Evolutionary conservation across 2,113 vertebrate genomes (phyloP), one percentile per base, ranked within the genome.

Genomic region (Eulemur rufifrons): DNA sequence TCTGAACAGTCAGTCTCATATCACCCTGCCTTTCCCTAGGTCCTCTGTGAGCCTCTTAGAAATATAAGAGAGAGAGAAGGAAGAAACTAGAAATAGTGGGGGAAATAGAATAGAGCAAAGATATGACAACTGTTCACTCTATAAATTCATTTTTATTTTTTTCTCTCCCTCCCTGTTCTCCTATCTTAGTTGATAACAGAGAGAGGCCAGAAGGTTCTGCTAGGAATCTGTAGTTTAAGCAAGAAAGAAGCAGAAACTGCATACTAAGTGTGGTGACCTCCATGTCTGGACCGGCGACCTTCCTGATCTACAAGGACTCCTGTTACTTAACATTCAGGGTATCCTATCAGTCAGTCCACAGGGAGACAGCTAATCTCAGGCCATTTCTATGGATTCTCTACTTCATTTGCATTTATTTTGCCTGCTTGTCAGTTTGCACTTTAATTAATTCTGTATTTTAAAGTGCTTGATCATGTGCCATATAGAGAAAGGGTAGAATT

Each of bases 361-460:
- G 21, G 50, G 27, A 95, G 42, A 47, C n/a, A 18, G 23, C 56
- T 69, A 0, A 86, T 64, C 13, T 27, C 45, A n/a, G 39, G 25
- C 76, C 47, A 85, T 39, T 54, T 92, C 91, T 95, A 77, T 54
- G 94, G 63, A 94, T 39, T 61, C 56, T 74, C 25, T 84, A 81
- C 63, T 95, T 45, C 39, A 52, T 94, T 89, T 93, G 42, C 66
- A 78, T 39, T 47, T 85, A 91, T 86, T 86, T 73, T 94, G n/a
- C 50, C 73, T 91, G 32, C 27, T 42, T 93, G 32, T 89, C 64
- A 14, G 61, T 94, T 91, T 95, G 95, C 77, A 82, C 25, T 88
- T 95, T 93, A 97, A 90, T 95, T 95, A 97, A 95, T 96, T 66
- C 82, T 63, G 86, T 91, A 85, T 90, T 88, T 98, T 90, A 86